Percentiles rank a stretch among this genome's conserved stretches.
These are phyloP conservation scores for Phyllotis vaccarum DNA, from an alignment of 2,797 vertebrate species.

Conservation along the genomic window DNA sequence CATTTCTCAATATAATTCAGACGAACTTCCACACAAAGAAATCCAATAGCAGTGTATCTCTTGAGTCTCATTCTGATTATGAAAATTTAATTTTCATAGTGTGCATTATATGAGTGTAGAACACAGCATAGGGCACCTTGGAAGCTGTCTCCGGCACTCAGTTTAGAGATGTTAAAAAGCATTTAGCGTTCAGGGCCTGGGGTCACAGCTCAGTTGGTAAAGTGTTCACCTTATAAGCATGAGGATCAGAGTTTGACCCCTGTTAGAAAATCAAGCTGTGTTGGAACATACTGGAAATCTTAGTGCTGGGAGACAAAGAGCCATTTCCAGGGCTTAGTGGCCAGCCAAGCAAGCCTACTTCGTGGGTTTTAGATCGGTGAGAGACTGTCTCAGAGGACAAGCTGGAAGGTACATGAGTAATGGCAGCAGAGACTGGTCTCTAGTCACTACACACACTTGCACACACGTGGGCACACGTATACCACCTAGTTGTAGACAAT, in stretches of 20 bases:
- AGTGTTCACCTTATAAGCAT: no score
- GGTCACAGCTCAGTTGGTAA: background rate
- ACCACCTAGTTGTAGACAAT: background rate
- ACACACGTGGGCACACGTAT: background rate
- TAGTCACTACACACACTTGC: background rate
- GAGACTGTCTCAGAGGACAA: background rate
- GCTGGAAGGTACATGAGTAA: background rate
- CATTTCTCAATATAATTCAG: background rate
- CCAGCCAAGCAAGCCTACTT: background rate
- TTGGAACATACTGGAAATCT: background rate
- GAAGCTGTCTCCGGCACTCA: background rate
- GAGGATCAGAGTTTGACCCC: background rate
- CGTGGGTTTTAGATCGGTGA: background rate
- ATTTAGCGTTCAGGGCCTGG: background rate
- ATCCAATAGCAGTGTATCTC: background rate
- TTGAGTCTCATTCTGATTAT: conserved; percentile 2
- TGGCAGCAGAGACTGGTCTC: background rate
- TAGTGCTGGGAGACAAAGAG: background rate
- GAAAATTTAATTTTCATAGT: background rate
- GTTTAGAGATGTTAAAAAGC: background rate
- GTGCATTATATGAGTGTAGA: background rate
- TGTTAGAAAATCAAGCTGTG: background rate
- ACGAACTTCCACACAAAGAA: conserved; percentile 24
- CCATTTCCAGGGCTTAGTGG: background rate
- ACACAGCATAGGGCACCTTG: background rate